These are phyloP conservation scores for Lasioglossum malachurum DNA, from an alignment of 2,888 invertebrate species.

Conservation along the genomic window DNA sequence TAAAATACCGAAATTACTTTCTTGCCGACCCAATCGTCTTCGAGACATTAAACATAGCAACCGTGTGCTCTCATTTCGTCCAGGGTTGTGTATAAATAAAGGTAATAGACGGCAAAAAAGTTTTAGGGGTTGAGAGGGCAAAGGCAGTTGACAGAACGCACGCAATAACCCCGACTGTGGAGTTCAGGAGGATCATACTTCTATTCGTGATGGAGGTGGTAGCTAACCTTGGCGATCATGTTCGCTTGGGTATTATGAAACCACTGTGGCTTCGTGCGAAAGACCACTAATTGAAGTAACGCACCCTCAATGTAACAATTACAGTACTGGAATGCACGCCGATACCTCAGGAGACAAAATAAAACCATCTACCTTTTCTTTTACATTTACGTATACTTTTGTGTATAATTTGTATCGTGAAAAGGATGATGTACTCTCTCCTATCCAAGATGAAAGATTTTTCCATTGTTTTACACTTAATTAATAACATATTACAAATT, in stretches of 20 bases:
- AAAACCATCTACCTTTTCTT: background rate
- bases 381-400: background rate
- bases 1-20: too few relatives aligned
- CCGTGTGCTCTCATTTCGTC: too few relatives aligned
- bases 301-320: conserved; percentile 20
- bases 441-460: background rate
- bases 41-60: too few relatives aligned
- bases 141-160: conserved; percentile 73
- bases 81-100: background rate
- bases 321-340: conserved; percentile 1
- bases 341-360: background rate
- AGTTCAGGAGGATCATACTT: conserved; percentile 66
- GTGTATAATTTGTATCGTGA: background rate
- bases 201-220: conserved; percentile 55
- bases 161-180: conserved; percentile 71
- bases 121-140: conserved; percentile 31
- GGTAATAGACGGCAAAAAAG: conserved; percentile 32
- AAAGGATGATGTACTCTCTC: background rate
- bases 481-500: too few relatives aligned
- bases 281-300: conserved; percentile 57
- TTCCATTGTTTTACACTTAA: too few relatives aligned
- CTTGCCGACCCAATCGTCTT: too few relatives aligned
- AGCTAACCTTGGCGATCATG: conserved; percentile 77
- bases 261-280: conserved; percentile 57
- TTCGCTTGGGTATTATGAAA: conserved; percentile 51